phyloP scores from a whole-genome alignment of 2,797 vertebrate species.

The Lagorchestes hirsutus region DNA sequence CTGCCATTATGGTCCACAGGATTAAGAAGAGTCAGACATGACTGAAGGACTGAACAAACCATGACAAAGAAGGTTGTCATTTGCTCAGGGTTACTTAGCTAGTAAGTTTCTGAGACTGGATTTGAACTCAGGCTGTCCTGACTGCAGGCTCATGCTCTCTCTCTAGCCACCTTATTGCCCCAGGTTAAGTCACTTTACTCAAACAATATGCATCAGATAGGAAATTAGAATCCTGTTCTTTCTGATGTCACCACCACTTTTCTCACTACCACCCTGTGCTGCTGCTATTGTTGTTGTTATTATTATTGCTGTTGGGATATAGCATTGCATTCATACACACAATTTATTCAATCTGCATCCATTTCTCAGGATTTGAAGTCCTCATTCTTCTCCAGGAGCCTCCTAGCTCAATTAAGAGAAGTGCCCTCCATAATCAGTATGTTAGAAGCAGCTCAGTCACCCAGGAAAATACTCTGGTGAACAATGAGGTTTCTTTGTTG shows the following conservation, averaged over 20 bases:
- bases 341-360: neutral
- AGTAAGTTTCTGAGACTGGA: neutral
- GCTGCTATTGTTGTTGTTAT: neutral
- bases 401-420: neutral
- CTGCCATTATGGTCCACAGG: neutral
- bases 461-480: conserved; percentile 37
- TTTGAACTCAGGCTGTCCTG: neutral
- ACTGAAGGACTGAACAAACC: neutral
- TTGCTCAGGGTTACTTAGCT: neutral
- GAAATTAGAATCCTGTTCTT: neutral
- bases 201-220: neutral
- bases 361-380: neutral
- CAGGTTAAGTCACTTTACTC: neutral
- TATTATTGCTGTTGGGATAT: neutral
- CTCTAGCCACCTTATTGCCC: neutral
- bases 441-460: neutral
- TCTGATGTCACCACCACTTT: neutral
- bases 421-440: neutral
- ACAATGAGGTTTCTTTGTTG: neutral
- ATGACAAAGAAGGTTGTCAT: neutral
- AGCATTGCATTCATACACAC: neutral
- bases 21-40: neutral
- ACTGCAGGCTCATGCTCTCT: neutral
- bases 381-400: neutral
- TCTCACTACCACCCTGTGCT: neutral